Conservation (phyloP, 1,140 invertebrate species). For the Hirudo medicinalis region DNA sequence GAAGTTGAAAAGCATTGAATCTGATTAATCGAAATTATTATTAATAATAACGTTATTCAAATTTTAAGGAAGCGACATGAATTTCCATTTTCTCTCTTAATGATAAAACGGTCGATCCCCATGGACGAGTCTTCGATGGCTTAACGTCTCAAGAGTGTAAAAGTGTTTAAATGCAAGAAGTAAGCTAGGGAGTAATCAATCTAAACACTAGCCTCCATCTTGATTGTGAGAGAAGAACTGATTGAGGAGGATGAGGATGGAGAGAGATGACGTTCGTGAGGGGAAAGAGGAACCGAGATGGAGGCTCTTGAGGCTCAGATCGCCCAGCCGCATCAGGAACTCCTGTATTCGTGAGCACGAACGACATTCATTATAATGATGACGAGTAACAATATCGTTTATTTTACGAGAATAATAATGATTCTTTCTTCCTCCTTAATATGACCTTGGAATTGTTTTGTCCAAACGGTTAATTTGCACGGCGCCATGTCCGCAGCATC, state of each 20-base stretch:
- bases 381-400: background rate
- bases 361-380: too few species aligned
- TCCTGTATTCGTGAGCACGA: too few species aligned
- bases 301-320: slow-evolving; percentile 48
- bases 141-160: too few species aligned
- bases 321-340: slow-evolving; percentile 45
- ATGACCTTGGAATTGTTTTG: too few species aligned
- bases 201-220: slow-evolving; percentile 17
- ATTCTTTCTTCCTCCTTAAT: background rate
- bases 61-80: background rate
- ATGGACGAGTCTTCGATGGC: too few species aligned
- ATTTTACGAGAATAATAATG: background rate
- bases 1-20: background rate
- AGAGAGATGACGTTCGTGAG: slow-evolving; percentile 51
- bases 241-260: slow-evolving; percentile 41
- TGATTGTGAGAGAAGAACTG: slow-evolving; percentile 21
- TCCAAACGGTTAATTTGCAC: background rate
- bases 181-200: background rate
- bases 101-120: too few species aligned
- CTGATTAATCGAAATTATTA: background rate
- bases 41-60: background rate
- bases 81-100: too few species aligned
- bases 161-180: background rate
- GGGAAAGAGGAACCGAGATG: slow-evolving; percentile 57
- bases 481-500: too few species aligned